Conservation (phyloP, 2,113 vertebrate species). For the Isichthys henryi region DNA sequence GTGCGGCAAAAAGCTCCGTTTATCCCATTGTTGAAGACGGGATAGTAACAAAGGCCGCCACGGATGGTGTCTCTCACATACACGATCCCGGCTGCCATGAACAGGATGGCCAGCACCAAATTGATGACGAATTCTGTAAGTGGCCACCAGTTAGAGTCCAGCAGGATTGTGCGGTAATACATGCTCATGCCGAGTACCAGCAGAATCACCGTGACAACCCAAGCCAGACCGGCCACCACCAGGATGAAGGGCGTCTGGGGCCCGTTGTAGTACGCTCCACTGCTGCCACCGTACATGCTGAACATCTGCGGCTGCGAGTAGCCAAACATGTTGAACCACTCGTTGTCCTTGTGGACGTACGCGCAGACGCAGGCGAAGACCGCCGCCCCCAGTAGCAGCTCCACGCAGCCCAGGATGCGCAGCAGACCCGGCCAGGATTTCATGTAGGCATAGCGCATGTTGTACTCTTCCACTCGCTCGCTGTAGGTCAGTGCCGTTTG, state of each 20-base stretch:
- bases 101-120: constrained; percentile 75
- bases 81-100: constrained; percentile 79
- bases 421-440: constrained; percentile 94
- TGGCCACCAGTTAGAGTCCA: constrained; percentile 94
- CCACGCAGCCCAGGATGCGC: constrained; percentile 74
- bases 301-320: constrained; percentile 70
- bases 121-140: constrained; percentile 88
- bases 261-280: constrained; percentile 73
- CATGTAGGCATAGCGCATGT: constrained; percentile 82
- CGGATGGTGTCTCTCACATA: constrained; percentile 84
- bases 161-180: constrained; percentile 92
- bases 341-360: constrained; percentile 93
- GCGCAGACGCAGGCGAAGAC: constrained; percentile 92
- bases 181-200: constrained; percentile 94
- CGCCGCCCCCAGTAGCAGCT: constrained; percentile 82
- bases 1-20: constrained; percentile 78
- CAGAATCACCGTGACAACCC: constrained; percentile 79
- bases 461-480: constrained; percentile 76
- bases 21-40: constrained; percentile 74
- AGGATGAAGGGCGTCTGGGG: constrained; percentile 87
- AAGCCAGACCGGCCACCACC: constrained; percentile 78
- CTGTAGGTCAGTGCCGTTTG: constrained; percentile 67
- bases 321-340: constrained; percentile 91
- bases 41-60: constrained; percentile 86
- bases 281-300: constrained; percentile 42